phyloP scores from a whole-genome alignment of 35 echinoderm and acorn worm species.

The Heliocidaris erythrogramma region DNA sequence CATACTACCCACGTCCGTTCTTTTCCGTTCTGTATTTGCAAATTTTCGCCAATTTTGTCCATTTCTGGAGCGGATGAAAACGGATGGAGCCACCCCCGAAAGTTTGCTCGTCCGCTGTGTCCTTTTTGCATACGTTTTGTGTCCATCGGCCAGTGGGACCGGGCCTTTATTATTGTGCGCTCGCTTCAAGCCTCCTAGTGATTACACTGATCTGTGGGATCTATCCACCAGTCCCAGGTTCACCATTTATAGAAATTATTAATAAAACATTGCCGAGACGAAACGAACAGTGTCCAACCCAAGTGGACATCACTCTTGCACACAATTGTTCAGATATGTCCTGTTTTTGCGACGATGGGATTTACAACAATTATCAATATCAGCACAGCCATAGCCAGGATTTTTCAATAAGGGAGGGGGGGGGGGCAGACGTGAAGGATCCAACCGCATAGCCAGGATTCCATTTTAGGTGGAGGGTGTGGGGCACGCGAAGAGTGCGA shows the following conservation, averaged over 20 bases:
- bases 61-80: constrained; percentile 19
- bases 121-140: constrained; percentile 25
- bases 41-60: constrained; percentile 27
- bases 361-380: neutral
- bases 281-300: neutral
- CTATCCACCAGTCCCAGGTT: neutral
- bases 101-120: constrained; percentile 33
- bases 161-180: neutral
- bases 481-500: too few relatives aligned
- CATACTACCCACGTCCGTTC: too few relatives aligned
- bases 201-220: neutral
- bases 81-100: constrained; percentile 27
- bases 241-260: neutral
- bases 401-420: too few relatives aligned
- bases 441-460: too few relatives aligned
- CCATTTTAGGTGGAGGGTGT: too few relatives aligned
- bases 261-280: neutral
- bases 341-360: neutral
- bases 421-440: too few relatives aligned
- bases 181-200: neutral
- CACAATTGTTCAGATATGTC: neutral
- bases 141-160: constrained; percentile 39
- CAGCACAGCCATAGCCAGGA: too few relatives aligned
- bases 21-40: too few relatives aligned
- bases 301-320: neutral